Percentiles rank a stretch among this genome's conserved stretches.
Evolutionary conservation across 2,888 invertebrate species (phyloP).

Genomic region (Ophion slaviceki): DNA sequence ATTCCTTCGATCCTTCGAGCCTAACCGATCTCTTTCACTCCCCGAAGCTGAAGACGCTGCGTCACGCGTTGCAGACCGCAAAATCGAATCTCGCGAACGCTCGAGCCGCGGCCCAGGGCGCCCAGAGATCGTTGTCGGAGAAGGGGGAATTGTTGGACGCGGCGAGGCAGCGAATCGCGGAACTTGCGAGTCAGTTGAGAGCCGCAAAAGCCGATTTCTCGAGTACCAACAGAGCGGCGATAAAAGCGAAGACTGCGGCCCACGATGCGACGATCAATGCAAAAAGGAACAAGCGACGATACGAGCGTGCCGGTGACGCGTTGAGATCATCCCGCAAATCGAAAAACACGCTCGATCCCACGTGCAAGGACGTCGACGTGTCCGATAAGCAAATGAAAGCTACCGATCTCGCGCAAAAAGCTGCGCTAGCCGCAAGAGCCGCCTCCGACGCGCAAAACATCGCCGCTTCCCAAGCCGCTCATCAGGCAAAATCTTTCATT

Average conservation of each 20-base stretch:
- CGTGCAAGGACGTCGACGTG: conserved; percentile 14
- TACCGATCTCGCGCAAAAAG: conserved; percentile 88
- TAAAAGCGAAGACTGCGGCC: conserved; percentile 88
- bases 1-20: not conserved
- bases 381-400: conserved; percentile 81
- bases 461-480: conserved; percentile 88
- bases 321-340: not conserved
- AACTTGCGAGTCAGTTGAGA: conserved; percentile 87
- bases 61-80: conserved; percentile 84
- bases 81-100: conserved; percentile 86
- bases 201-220: conserved; percentile 87
- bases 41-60: conserved; percentile 83
- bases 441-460: conserved; percentile 89
- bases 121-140: conserved; percentile 87
- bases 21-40: not conserved
- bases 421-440: conserved; percentile 89
- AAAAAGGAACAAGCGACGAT: conserved; percentile 74
- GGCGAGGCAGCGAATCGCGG: conserved; percentile 87
- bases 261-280: conserved; percentile 88
- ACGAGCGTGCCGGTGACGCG: conserved; percentile 44
- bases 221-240: conserved; percentile 88
- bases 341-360: conserved; percentile 42
- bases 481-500: conserved; percentile 84
- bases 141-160: conserved; percentile 89
- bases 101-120: conserved; percentile 85